Evolutionary conservation across 2,797 vertebrate genomes (phyloP).

Genomic region (Urophycis tenuis): DNA sequence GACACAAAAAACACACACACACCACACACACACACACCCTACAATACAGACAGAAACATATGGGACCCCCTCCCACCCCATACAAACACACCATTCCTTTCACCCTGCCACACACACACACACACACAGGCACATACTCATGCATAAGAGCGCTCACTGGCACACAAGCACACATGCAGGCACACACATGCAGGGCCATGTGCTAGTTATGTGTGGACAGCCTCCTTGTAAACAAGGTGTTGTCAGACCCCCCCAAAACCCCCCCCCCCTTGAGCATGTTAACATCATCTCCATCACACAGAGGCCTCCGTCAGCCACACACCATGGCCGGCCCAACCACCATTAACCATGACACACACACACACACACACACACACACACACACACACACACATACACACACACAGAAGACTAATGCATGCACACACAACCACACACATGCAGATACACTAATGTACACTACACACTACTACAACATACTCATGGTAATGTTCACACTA

Average conservation of each 20-base stretch:
- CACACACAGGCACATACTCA: slow-evolving; percentile 19
- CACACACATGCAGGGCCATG: slow-evolving; percentile 5
- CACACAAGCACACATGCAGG: not conserved
- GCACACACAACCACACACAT: slow-evolving; percentile 28
- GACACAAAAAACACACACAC: not conserved
- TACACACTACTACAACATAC: slow-evolving; percentile 14
- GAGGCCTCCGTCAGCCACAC: slow-evolving; percentile 71
- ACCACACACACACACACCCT: not conserved
- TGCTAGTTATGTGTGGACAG: slow-evolving; percentile 66
- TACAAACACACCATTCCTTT: not conserved
- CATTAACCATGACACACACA: slow-evolving; percentile 73
- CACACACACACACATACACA: slow-evolving; percentile 22
- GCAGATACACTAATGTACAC: slow-evolving; percentile 15
- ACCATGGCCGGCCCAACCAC: slow-evolving; percentile 71
- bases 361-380: slow-evolving; percentile 8
- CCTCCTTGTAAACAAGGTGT: slow-evolving; percentile 77
- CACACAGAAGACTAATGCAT: slow-evolving; percentile 27
- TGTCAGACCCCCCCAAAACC: slow-evolving; percentile 71
- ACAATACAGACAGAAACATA: not conserved
- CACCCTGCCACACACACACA: not conserved
- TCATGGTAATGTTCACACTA: no score
- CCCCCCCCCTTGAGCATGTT: slow-evolving; percentile 75
- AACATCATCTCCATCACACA: slow-evolving; percentile 81
- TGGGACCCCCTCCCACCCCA: not conserved
- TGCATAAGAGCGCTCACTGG: slow-evolving; percentile 23